phyloP scores from a whole-genome alignment of 2,113 vertebrate species.

The Cercocebus atys region DNA sequence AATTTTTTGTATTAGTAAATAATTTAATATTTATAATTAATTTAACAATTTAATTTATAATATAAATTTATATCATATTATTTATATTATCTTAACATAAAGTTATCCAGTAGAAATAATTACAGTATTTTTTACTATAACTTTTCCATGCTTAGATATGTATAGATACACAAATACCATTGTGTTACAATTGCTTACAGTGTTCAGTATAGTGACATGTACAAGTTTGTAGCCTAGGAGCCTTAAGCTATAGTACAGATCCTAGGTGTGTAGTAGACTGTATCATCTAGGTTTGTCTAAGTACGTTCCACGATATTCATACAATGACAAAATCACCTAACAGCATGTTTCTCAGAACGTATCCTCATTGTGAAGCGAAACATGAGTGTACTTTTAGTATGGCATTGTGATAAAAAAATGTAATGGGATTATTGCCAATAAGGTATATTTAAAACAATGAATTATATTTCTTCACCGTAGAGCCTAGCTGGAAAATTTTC shows the following conservation, averaged over 20 bases:
- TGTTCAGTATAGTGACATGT: background rate
- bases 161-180: background rate
- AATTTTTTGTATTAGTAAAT: too few relatives aligned
- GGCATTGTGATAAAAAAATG: background rate
- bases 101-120: too few relatives aligned
- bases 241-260: background rate
- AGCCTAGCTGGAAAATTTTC: background rate
- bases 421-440: background rate
- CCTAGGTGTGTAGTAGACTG: background rate
- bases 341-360: background rate
- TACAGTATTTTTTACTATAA: background rate
- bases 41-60: too few relatives aligned
- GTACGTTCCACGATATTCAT: background rate
- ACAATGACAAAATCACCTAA: background rate
- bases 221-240: background rate
- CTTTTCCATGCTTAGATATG: background rate
- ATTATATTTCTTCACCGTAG: background rate
- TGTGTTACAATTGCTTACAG: background rate
- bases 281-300: background rate
- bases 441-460: background rate
- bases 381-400: background rate
- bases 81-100: too few relatives aligned
- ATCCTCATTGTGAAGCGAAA: background rate
- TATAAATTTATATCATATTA: too few relatives aligned
- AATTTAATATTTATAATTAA: too few relatives aligned